Base-by-base conservation (phyloP, 92 coral and sea anemone species). In the Diadumene lineata region DNA sequence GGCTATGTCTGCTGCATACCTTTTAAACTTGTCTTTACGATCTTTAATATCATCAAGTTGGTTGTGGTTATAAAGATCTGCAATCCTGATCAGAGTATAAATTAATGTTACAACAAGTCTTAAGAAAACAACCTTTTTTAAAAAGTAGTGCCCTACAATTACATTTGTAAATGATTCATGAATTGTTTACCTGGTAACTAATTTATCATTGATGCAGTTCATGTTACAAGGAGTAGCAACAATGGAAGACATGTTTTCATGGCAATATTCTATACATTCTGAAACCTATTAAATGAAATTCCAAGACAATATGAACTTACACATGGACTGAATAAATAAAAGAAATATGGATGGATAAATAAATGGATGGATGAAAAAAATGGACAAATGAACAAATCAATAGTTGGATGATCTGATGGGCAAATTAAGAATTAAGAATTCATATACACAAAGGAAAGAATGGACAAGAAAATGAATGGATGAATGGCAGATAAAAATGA, bases 121-220 rank as follows among this genome's bases (percentile, higher is more conserved):
- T 9, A 55, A 55, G n/a, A n/a, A n/a, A 3, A 19, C 24, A 56
- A 56, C 10, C 19, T 19, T 56, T 56, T 56, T 56, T 38, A 38
- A 6, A 38, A n/a, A n/a, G n/a, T n/a, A n/a, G n/a, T n/a, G n/a
- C n/a, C n/a, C n/a, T 38, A 38, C 48, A 13, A 56, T 56, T 56
- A 22, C n/a, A n/a, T n/a, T n/a, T n/a, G n/a, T n/a, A n/a, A 53
- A 21, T 53, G 3, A 53, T 53, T 61, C 4, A 7, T 55, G 24
- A 50, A 6, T 77, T 2, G 23, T 15, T 60, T 81, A 92, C 99
- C 99, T 96, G 19, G 97, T 86, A 31, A 92, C 99, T 15, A 96
- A 83, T 73, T 84, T 96, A 75, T 96, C 99, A 77, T 96, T 96
- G 70, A 96, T 96, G 44, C 97, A 92, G 58, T 92, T 96, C 99